Evolutionary conservation across 2,113 vertebrate species (phyloP), one percentile per base, ranked within the genome.

Genomic region (Aplodontia rufa): DNA sequence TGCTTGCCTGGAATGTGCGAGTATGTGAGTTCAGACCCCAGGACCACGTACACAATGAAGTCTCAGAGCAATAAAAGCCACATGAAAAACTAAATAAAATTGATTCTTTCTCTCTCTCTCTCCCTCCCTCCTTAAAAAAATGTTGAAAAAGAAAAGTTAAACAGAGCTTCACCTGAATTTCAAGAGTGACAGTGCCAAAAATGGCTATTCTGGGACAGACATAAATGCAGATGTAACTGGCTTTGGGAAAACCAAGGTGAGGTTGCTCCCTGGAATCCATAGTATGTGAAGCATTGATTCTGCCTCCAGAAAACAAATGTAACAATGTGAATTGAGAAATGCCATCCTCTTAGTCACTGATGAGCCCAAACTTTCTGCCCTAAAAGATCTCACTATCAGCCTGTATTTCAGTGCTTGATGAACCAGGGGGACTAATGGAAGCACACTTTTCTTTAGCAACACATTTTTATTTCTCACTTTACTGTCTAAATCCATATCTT

Each of bases 241-340:
- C 22, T 47, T 42, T 8, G 37, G 37, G 51, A 71, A 62, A 35
- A 84, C 35, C 42, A 71, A 91, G 55, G 47, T 79, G 28, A 91
- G 14, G 30, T 24, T 45, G 55, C 35, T 95, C 17, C 32, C 40
- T 68, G 13, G n/a, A 4, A 72, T 80, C 14, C 28, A 51, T 12
- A 37, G 93, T 60, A 19, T 16, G 69, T 69, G 68, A 85, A 83
- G 40, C 4, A 14, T 75, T 60, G 35, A 64, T 49, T 89, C 53
- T 71, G 83, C 9, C 24, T 95, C 20, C 16, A 37, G 49, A 90
- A 90, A 58, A n/a, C 45, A 91, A 96, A 95, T 55, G 4, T 14
- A 68, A 19, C 78, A 24, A 6, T 24, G 30, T 80, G 7, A 40
- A 55, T 60, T 47, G 28, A 82, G 74, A 90, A 85, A 20, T 0